Percentiles rank a stretch among this genome's conserved stretches.
These are phyloP conservation scores for Pristionchus fissidentatus DNA, from an alignment of 2,888 invertebrate genomes.

Conservation along the genomic window DNA sequence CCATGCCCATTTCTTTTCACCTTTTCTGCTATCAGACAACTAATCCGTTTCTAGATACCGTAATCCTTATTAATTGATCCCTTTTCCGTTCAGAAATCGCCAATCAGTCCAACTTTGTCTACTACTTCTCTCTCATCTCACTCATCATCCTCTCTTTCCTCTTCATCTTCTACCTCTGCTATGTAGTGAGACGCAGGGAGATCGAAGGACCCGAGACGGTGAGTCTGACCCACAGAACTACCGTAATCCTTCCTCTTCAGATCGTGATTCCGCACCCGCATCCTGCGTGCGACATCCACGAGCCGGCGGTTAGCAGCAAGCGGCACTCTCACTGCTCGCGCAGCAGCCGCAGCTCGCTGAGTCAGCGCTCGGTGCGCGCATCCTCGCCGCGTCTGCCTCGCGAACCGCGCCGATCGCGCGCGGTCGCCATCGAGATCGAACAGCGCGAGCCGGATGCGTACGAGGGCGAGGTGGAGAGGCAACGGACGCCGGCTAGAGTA, in stretches of 20 bases:
- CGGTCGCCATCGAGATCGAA: too few relatives aligned
- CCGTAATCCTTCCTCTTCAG: neutral
- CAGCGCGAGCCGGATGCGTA: too few relatives aligned
- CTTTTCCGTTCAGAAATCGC: too few relatives aligned
- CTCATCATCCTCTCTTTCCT: neutral
- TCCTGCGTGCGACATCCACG: slow-evolving; percentile 21
- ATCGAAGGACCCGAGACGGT: neutral
- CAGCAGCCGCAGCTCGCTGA: neutral
- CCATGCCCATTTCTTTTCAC: too few relatives aligned
- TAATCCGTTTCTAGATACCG: too few relatives aligned
- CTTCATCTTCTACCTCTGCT: slow-evolving; percentile 30
- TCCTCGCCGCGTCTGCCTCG: too few relatives aligned
- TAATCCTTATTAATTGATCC: too few relatives aligned
- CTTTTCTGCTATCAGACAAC: too few relatives aligned
- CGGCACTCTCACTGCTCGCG: slow-evolving; percentile 25
- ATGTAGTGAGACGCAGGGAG: neutral
- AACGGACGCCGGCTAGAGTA: too few relatives aligned
- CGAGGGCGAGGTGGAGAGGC: too few relatives aligned
- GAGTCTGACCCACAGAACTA: neutral
- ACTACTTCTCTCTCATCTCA: neutral
- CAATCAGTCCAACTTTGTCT: too few relatives aligned
- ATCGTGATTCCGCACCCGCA: slow-evolving; percentile 8
- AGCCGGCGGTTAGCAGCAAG: neutral
- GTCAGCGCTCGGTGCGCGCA: neutral
- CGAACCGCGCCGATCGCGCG: neutral